A percentile compares a stretch with the other conserved stretches of the same genome.
Conservation (phyloP, 2,888 invertebrate genomes). For the Nymphalis c-album region DNA sequence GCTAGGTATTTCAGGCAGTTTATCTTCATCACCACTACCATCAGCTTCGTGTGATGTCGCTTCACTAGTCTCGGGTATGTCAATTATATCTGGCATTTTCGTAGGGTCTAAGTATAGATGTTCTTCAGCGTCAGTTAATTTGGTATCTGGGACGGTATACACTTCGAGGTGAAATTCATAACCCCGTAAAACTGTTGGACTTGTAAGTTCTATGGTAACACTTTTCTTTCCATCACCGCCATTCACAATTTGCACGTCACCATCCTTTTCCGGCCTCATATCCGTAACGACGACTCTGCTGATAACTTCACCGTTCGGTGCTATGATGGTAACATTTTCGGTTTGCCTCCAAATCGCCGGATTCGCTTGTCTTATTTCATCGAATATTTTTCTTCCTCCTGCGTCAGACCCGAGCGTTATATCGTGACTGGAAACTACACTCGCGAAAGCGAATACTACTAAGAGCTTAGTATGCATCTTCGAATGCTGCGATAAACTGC, state of each 20-base stretch:
- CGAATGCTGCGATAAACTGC: constrained; percentile 51
- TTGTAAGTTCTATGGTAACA: constrained; percentile 67
- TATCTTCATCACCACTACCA: constrained; percentile 5
- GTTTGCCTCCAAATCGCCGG: constrained; percentile 65
- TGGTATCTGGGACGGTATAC: constrained; percentile 46
- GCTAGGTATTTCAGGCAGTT: constrained; percentile 3
- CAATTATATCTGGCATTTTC: neutral
- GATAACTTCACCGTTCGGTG: constrained; percentile 58
- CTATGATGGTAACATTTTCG: constrained; percentile 57
- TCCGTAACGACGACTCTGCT: constrained; percentile 60
- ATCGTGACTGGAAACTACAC: constrained; percentile 54
- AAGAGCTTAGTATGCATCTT: constrained; percentile 51
- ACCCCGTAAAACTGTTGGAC: constrained; percentile 67
- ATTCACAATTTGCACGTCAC: constrained; percentile 60
- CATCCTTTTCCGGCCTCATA: constrained; percentile 64
- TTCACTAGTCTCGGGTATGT: constrained; percentile 9
- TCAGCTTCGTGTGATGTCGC: constrained; percentile 14
- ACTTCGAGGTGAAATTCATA: constrained; percentile 64
- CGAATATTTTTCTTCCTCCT: constrained; percentile 57
- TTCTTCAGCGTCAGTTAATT: constrained; percentile 31
- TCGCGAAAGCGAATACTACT: constrained; percentile 48
- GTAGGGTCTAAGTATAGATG: constrained; percentile 1
- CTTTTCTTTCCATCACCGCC: constrained; percentile 66
- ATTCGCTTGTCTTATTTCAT: constrained; percentile 59
- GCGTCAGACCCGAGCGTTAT: constrained; percentile 50